A percentile compares a stretch with the other conserved stretches of the same genome.
These are phyloP conservation scores for Anneissia japonica DNA, from an alignment of 35 echinoderm and acorn worm genomes.

Conservation along the genomic window DNA sequence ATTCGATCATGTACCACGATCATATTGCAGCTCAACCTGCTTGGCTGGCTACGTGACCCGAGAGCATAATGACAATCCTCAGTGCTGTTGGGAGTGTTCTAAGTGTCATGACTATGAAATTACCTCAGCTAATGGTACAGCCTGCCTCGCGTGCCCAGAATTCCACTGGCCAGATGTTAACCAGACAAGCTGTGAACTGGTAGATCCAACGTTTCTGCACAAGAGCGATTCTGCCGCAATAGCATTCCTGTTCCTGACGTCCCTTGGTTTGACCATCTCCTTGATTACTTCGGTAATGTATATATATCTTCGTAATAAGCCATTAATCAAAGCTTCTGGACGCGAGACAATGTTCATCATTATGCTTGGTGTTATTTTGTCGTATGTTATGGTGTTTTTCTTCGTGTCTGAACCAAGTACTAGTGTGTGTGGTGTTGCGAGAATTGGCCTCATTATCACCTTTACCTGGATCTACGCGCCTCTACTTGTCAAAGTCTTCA, in stretches of 20 bases:
- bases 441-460: not conserved
- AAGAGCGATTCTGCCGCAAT: not conserved
- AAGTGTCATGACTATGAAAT: slow-evolving; percentile 28
- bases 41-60: slow-evolving; percentile 8
- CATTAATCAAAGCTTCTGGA: slow-evolving; percentile 12
- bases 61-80: not conserved
- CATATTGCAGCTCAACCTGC: slow-evolving; percentile 22
- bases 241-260: not conserved
- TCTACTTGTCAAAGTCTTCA: not conserved
- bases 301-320: not conserved
- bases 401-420: not conserved
- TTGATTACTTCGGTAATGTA: not conserved
- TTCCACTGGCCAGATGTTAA: slow-evolving; percentile 37
- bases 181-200: slow-evolving; percentile 7
- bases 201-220: not conserved
- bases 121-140: not conserved
- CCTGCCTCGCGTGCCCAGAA: slow-evolving; percentile 7
- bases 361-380: not conserved
- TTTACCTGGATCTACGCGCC: not conserved
- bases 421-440: not conserved
- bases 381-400: slow-evolving; percentile 14
- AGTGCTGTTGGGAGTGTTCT: slow-evolving; percentile 42
- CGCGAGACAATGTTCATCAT: slow-evolving; percentile 1
- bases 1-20: not conserved
- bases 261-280: not conserved